These are phyloP conservation scores for Tribolium castaneum DNA, from an alignment of 1,140 invertebrate genomes.

Conservation along the genomic window DNA sequence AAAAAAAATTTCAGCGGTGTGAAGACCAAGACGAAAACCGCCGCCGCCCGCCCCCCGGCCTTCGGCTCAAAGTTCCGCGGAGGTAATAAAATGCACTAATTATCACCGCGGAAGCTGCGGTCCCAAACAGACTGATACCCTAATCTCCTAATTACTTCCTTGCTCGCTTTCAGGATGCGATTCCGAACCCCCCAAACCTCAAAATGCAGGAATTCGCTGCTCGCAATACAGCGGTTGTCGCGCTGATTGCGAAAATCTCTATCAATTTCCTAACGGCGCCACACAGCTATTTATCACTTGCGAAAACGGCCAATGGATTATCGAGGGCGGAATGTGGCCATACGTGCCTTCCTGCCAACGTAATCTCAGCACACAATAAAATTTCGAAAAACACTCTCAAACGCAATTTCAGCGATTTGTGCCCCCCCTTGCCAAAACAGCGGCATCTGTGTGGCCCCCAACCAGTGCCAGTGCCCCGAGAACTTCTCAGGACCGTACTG, in stretches of 20 bases:
- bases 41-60: not conserved
- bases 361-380: constrained; percentile 58
- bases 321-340: constrained; percentile 65
- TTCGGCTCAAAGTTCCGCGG: not conserved
- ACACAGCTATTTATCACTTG: constrained; percentile 68
- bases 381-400: no score
- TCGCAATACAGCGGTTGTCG: constrained; percentile 67
- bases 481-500: constrained; percentile 81
- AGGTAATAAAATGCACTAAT: not conserved
- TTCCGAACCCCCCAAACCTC: constrained; percentile 58
- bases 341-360: constrained; percentile 73
- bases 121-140: not conserved
- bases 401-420: constrained; percentile 73
- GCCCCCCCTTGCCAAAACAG: constrained; percentile 80
- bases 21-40: not conserved
- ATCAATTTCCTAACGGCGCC: constrained; percentile 72
- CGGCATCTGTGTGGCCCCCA: constrained; percentile 79
- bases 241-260: constrained; percentile 67
- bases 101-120: not conserved
- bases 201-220: constrained; percentile 65
- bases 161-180: constrained; percentile 8
- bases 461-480: constrained; percentile 77
- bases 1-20: not conserved
- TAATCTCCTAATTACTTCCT: constrained; percentile 15
- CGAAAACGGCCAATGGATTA: constrained; percentile 69